Percentiles rank a stretch among this genome's conserved stretches.
These are phyloP conservation scores for Habroteleia sp. DNA, from an alignment of 2,888 invertebrate species.

Conservation along the genomic window DNA sequence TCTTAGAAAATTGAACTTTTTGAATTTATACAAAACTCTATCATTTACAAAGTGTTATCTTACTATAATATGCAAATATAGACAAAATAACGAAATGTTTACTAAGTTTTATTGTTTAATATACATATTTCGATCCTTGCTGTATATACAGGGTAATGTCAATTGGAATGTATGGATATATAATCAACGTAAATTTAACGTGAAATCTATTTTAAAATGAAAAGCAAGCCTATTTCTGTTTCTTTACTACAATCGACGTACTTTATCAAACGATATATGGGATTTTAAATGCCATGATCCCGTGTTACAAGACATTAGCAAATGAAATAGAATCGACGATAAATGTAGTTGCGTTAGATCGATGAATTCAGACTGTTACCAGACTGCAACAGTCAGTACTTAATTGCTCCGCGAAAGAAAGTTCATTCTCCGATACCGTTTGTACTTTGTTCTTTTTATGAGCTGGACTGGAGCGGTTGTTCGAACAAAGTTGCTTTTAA, in stretches of 20 bases:
- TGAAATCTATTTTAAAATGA: too few species aligned
- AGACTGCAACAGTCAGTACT: conserved; percentile 21
- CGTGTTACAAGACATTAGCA: conserved; percentile 4
- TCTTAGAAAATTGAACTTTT: neutral
- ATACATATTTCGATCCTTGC: too few species aligned
- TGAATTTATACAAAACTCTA: neutral
- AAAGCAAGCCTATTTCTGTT: too few species aligned
- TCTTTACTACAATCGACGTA: too few species aligned
- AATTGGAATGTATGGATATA: too few species aligned
- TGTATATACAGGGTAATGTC: too few species aligned
- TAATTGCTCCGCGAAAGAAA: conserved; percentile 25
- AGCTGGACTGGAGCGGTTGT: neutral
- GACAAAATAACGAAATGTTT: too few species aligned
- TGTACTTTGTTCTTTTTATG: conserved; percentile 4
- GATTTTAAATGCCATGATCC: conserved; percentile 14
- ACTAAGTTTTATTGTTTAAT: too few species aligned
- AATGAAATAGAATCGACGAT: conserved; percentile 25
- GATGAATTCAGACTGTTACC: conserved; percentile 17
- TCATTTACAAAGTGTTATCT: neutral
- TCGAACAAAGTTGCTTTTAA: neutral
- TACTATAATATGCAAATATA: too few species aligned
- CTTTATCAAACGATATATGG: too few species aligned
- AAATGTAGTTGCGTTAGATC: conserved; percentile 26
- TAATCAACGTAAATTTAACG: too few species aligned
- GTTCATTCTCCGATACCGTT: conserved; percentile 1